Base-by-base conservation (phyloP, 2,888 invertebrate genomes). In the Ptycholaimellus sp. region DNA sequence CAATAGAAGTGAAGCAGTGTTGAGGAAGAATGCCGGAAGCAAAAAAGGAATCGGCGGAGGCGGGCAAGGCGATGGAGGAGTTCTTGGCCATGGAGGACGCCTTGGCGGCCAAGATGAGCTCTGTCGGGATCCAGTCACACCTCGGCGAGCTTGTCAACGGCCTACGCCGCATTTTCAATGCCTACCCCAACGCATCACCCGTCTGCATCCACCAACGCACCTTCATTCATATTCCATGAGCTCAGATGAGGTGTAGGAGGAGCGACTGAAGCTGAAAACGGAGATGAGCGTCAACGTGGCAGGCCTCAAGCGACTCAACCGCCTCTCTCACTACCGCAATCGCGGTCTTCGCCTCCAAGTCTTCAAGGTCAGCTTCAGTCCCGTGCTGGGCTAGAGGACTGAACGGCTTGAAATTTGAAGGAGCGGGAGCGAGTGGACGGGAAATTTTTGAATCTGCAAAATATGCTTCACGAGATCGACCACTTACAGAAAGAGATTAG, bases 271-370 rank as follows among this genome's bases (percentile, higher is more conserved):
- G n/a, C n/a, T n/a, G n/a, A n/a, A n/a, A n/a, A n/a, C n/a, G n/a
- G n/a, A n/a, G n/a, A n/a, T n/a, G n/a, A n/a, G n/a, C n/a, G n/a
- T n/a, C n/a, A n/a, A n/a, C n/a, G n/a, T n/a, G n/a, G n/a, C n/a
- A n/a, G 16, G 2, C 6, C 16, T 39, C 4, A 19, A 32, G 14
- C 28, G 34, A 59, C 61, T 85, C 1, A 87, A 87, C 60, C 70
- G 85, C 17, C 65, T 82, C 50, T 81, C 82, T 52, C 85, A 87
- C 61, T 74, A 82, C 35, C 70, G 79, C 2, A 75, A 79, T 27
- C 74, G 79, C 50, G 70, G 73, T 42, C 74, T 77, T 0, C 68
- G 81, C 35, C 83, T 85, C 60, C 70, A 71, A 13, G 65, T 83
- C 4, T 73, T 73, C 48, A 71, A 72, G 49, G 61, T 60, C 28